Evolutionary conservation across 2,797 vertebrate species (phyloP).

Genomic region (Peromyscus aztecus): DNA sequence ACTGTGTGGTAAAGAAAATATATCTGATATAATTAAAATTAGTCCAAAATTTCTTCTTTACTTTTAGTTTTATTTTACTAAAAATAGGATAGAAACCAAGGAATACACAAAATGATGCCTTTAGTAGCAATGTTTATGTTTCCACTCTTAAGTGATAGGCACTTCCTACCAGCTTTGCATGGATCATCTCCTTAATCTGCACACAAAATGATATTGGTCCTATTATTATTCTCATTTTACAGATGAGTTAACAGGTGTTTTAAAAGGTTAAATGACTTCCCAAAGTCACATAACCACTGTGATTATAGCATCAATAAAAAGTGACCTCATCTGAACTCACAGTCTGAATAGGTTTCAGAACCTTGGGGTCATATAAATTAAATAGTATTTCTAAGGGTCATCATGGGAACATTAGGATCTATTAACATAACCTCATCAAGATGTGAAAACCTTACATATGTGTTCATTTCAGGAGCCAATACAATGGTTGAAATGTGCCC

Average conservation of each 20-base stretch:
- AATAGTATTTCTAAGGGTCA: conserved; percentile 59
- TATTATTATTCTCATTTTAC: conserved; percentile 69
- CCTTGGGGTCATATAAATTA: conserved; percentile 55
- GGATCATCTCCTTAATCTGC: conserved; percentile 34
- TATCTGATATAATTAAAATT: conserved; percentile 52
- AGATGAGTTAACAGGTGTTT: conserved; percentile 72
- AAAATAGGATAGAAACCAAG: conserved; percentile 19
- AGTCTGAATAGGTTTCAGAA: conserved; percentile 56
- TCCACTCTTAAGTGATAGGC: neutral
- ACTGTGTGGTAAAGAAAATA: conserved; percentile 53
- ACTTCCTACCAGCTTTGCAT: neutral
- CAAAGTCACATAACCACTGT: conserved; percentile 65
- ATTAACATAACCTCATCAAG: conserved; percentile 38
- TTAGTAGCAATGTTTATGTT: conserved; percentile 64
- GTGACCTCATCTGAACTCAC: conserved; percentile 24
- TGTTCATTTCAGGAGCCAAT: neutral
- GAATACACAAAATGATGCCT: neutral
- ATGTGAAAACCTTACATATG: neutral
- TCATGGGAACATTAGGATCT: conserved; percentile 45
- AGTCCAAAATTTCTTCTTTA: neutral
- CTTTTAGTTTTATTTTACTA: conserved; percentile 44
- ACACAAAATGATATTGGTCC: conserved; percentile 60
- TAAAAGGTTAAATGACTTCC: conserved; percentile 68
- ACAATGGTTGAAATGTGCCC: neutral
- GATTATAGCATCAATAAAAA: conserved; percentile 65